Base-by-base conservation (phyloP, 2,113 vertebrate genomes). In the Phasianus colchicus region DNA sequence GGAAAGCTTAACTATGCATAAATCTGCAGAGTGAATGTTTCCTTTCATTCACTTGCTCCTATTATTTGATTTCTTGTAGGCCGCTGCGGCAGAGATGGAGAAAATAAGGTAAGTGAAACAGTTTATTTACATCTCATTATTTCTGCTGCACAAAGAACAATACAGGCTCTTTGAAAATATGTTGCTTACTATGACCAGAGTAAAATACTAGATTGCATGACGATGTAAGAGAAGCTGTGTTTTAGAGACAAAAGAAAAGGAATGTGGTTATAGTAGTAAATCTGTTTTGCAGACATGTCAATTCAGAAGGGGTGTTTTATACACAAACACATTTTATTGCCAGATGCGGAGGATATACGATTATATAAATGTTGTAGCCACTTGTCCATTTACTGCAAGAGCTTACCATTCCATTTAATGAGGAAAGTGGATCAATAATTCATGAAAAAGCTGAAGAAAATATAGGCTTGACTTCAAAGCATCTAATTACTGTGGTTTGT, bases 51-150 rank as follows among this genome's bases (percentile, higher is more conserved):
- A 93, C 97, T 97, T 98, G 96, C 97, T 96, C 96, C 97, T 96
- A 80, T 97, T 96, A 92, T 98, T 97, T 98, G 95, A 93, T 97
- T 96, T 97, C 96, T 97, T 97, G 89, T 97, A 99, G 98, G 98
- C 98, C 97, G 98, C 98, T 96, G 98, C 98, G 57, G 97, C 97
- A 97, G 98, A 98, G 92, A 98, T 98, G 98, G 98, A 98, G 93
- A 98, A 98, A 98, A 98, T 98, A 96, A 99, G 98, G 98, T 99
- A 98, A 98, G 98, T 96, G 90, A 78, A 63, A 95, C 93, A 95
- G 64, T 97, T 96, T 94, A 96, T 95, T 96, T 94, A 87, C 93
- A 93, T 96, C 91, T 95, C 66, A 32, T 93, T 90, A 76, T 29
- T 93, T 95, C 83, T 90, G 38, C 88, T 94, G 90, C 86, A 95